phyloP scores from a whole-genome alignment of 2,797 vertebrate species.

The Enteromius treurensis region DNA sequence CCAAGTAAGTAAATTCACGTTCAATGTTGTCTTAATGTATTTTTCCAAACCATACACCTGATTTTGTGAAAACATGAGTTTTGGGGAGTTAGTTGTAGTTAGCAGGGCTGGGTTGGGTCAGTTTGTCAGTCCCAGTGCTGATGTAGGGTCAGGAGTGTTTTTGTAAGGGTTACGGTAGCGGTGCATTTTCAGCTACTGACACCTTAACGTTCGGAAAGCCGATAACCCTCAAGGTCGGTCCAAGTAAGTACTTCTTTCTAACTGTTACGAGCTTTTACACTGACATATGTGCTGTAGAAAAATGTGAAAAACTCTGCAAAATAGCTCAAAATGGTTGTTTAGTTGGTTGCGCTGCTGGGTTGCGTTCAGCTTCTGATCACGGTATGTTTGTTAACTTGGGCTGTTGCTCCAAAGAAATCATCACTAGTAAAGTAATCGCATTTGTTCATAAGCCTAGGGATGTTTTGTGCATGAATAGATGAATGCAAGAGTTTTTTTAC shows the following conservation, averaged over 20 bases:
- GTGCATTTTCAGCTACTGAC: constrained; percentile 55
- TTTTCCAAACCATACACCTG: not conserved
- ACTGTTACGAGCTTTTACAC: not conserved
- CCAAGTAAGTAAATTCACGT: constrained; percentile 61
- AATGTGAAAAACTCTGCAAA: not conserved
- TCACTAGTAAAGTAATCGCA: not conserved
- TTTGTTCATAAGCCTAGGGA: not conserved
- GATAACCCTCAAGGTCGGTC: constrained; percentile 48
- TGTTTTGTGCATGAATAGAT: not conserved
- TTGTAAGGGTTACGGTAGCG: constrained; percentile 43
- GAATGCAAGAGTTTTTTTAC: not conserved
- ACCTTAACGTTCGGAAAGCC: constrained; percentile 57
- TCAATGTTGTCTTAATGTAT: not conserved
- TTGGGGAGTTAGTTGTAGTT: not conserved
- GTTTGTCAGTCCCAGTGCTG: not conserved
- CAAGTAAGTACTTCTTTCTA: constrained; percentile 55
- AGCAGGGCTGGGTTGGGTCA: not conserved
- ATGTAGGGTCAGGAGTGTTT: constrained; percentile 17
- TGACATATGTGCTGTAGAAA: not conserved
- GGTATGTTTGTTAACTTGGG: not conserved
- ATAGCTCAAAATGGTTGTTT: not conserved
- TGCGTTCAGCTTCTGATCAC: not conserved
- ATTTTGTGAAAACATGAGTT: not conserved
- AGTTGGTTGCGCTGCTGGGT: not conserved
- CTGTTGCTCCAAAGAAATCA: not conserved